Evolutionary conservation across 2,888 invertebrate species (phyloP), one percentile per base, ranked within the genome.

Genomic region (Ennomos quercinarius): DNA sequence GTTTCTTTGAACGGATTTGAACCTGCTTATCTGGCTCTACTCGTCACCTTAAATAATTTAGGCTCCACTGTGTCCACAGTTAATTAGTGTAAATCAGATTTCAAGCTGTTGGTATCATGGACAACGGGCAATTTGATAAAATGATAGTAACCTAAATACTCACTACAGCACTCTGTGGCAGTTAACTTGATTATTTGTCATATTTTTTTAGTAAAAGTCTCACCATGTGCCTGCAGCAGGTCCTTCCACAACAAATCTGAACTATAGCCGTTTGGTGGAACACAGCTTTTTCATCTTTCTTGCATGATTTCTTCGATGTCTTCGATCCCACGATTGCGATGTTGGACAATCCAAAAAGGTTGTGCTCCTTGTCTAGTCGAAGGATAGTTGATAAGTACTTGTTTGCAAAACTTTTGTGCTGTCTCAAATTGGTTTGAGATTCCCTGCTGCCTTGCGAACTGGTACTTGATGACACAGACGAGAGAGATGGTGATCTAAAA

Each of bases 191-290:
- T 27, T 27, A 27, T 6, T 6, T 27, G 27, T 6, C 27, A 27
- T 27, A 27, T 4, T 27, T 0, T 27, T 27, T 27, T 27, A 27
- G 27, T 27, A 27, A 27, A 27, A 17, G 17, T 27, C 73, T 50
- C 44, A 89, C 91, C 80, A 68, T 83, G 51, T 86, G 65, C 61
- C 63, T 81, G 63, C 90, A 89, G 63, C 88, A 86, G 9, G 60
- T 56, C n/a, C 57, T 73, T 1, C 69, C 68, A 61, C 86, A 87
- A 64, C 91, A 91, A 49, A 89, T 66, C 71, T 91, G 89, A 6
- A 92, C 84, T 10, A 92, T 91, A n/a, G 90, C 82, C 12, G 86
- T 89, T 66, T 92, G 91, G 45, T 81, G 90, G 48, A 92, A 92
- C 10, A 80, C 86, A 1, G 91, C 77, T 43, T 72, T 83, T 1